These are phyloP conservation scores for Pasiphila rectangulata DNA, from an alignment of 2,888 invertebrate species.

Conservation along the genomic window DNA sequence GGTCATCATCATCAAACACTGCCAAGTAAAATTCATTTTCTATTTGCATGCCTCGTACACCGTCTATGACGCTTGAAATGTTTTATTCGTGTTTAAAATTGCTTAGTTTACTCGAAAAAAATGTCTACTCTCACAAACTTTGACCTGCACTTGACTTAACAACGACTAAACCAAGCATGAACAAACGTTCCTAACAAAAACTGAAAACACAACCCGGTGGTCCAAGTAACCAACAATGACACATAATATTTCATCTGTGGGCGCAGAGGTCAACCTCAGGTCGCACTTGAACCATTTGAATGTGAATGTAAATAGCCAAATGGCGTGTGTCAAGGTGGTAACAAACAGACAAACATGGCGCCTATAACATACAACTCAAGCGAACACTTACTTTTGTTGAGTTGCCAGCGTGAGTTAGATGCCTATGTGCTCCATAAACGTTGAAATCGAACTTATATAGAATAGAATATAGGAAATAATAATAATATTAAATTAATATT, in stretches of 20 bases:
- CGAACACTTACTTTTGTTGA: not conserved
- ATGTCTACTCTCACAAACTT: not conserved
- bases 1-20: no score
- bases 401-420: no score
- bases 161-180: no score
- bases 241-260: constrained; percentile 22
- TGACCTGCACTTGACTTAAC: not conserved
- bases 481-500: no score
- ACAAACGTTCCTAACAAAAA: constrained; percentile 10
- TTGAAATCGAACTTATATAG: no score
- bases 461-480: no score
- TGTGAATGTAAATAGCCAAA: constrained; percentile 68
- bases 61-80: no score
- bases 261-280: constrained; percentile 33
- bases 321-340: constrained; percentile 58
- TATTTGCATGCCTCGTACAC: no score
- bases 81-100: no score
- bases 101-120: not conserved
- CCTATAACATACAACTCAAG: constrained; percentile 27
- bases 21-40: no score
- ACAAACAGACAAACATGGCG: constrained; percentile 48
- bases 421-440: no score
- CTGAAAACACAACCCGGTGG: constrained; percentile 28
- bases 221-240: constrained; percentile 33
- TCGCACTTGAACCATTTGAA: constrained; percentile 50